Evolutionary conservation across 2,888 invertebrate genomes (phyloP).

Genomic region (Platycnemis pennipes): DNA sequence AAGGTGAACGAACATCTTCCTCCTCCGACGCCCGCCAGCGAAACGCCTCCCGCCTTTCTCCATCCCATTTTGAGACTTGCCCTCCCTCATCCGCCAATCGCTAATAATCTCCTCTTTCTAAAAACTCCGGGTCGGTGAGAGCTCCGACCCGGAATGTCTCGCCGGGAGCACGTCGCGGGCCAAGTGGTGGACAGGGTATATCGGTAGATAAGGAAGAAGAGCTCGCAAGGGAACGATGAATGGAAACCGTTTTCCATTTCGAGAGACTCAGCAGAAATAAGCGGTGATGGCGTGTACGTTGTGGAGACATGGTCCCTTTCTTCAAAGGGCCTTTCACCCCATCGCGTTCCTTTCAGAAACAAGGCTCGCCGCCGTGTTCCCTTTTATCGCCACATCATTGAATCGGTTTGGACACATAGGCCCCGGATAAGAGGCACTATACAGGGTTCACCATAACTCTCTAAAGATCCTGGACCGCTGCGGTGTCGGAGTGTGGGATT

Average conservation of each 20-base stretch:
- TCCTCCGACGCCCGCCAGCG: too few relatives aligned
- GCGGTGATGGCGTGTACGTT: not conserved
- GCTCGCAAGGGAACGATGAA: not conserved
- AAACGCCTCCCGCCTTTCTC: too few relatives aligned
- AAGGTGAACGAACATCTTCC: too few relatives aligned
- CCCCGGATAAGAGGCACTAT: not conserved
- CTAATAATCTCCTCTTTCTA: not conserved
- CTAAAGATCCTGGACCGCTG: not conserved
- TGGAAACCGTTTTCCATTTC: not conserved
- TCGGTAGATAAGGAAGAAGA: not conserved
- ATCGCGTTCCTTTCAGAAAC: not conserved
- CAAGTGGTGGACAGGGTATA: not conserved
- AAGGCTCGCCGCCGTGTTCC: not conserved
- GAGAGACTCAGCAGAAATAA: slow-evolving; percentile 21
- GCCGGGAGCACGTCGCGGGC: not conserved
- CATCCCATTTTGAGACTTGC: too few relatives aligned
- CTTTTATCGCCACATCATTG: not conserved
- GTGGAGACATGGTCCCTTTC: not conserved
- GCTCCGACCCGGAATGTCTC: not conserved
- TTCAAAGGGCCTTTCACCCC: not conserved
- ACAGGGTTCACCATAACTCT: not conserved
- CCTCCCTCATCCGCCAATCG: not conserved
- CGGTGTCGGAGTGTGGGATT: not conserved
- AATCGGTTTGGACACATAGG: not conserved
- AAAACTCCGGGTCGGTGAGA: not conserved